Percentiles rank a stretch among this genome's conserved stretches.
Conservation (phyloP, 2,797 vertebrate genomes). For the Fringilla coelebs region DNA sequence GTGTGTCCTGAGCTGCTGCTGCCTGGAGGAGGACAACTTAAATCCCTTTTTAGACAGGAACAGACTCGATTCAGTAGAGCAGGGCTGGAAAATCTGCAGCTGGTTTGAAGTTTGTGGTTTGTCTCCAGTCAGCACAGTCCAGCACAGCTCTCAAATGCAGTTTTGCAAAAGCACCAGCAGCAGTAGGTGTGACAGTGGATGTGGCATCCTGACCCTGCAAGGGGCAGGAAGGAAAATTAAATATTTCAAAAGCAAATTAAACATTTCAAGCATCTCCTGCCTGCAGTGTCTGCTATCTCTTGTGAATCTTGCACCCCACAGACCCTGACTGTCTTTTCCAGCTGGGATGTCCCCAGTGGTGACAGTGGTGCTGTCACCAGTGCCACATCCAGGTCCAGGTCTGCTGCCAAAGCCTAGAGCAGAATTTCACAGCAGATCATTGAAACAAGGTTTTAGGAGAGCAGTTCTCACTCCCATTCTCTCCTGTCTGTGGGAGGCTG, state of each 20-base stretch:
- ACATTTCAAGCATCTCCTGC: neutral
- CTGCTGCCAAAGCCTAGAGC: neutral
- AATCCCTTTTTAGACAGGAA: neutral
- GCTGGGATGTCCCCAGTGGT: neutral
- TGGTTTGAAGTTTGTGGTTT: neutral
- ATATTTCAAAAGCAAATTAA: neutral
- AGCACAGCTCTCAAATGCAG: neutral
- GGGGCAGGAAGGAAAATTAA: neutral
- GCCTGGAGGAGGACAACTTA: neutral
- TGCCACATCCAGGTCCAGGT: neutral
- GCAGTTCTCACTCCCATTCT: neutral
- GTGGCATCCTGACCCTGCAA: neutral
- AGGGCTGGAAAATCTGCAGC: neutral
- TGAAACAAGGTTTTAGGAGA: neutral
- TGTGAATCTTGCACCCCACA: neutral
- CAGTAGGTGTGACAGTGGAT: neutral
- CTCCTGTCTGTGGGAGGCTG: neutral
- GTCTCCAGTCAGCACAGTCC: neutral
- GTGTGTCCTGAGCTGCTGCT: neutral
- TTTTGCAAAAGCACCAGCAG: neutral
- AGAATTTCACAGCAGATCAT: neutral
- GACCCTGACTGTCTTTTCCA: neutral
- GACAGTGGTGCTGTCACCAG: neutral
- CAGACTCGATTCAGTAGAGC: neutral
- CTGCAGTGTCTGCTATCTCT: neutral